Percentiles rank a stretch among this genome's conserved stretches.
Evolutionary conservation across 2,113 vertebrate species (phyloP).

Genomic region (Macrotis lagotis): DNA sequence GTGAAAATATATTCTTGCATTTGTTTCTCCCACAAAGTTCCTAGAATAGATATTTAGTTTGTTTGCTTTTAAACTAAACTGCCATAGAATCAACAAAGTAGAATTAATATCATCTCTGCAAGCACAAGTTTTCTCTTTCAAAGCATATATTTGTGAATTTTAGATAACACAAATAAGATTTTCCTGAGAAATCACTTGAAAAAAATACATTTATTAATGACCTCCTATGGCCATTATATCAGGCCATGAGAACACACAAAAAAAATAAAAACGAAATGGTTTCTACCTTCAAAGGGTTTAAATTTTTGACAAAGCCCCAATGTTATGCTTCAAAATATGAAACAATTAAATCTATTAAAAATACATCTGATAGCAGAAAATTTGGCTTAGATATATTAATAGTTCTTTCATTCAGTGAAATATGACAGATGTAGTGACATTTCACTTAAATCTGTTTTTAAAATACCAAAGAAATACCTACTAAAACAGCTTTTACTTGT

Average conservation of each 20-base stretch:
- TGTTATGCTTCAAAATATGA: background rate
- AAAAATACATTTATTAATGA: background rate
- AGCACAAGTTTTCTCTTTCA: background rate
- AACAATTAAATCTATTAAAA: background rate
- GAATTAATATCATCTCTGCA: background rate
- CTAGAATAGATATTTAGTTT: no score
- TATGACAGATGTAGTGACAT: background rate
- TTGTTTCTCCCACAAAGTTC: background rate
- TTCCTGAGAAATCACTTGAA: background rate
- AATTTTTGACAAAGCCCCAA: background rate
- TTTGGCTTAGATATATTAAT: background rate
- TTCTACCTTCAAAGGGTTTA: background rate
- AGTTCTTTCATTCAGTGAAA: background rate
- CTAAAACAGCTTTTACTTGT: background rate
- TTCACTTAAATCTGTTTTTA: background rate
- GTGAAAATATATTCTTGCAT: background rate
- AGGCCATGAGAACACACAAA: background rate
- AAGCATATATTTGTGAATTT: background rate
- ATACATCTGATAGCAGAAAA: background rate
- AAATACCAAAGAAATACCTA: background rate
- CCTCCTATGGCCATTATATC: background rate
- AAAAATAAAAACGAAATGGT: background rate
- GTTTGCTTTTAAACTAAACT: background rate
- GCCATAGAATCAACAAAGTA: background rate
- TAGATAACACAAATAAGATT: background rate